Evolutionary conservation across 1,140 invertebrate genomes (phyloP), one percentile per base, ranked within the genome.

Genomic region (Lordiphosa collinella): DNA sequence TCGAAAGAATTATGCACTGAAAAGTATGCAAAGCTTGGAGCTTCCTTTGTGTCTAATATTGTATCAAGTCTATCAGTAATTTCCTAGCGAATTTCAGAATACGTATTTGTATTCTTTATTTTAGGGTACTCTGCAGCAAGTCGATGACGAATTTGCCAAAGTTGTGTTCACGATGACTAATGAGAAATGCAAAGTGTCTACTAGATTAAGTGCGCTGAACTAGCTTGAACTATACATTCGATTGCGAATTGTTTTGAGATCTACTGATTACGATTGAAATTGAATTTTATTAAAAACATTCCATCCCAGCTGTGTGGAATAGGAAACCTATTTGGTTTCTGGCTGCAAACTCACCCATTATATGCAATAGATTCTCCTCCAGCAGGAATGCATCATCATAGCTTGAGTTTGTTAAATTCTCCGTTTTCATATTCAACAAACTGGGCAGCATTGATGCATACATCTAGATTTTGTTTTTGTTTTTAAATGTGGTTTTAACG

Each of bases 341-440:
- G 1, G 7, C 25, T 8, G 7, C 25, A 29, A 29, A 87, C 86
- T 88, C 67, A 88, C 86, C 86, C 68, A 88, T 88, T 51, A 88
- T 88, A 13, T 86, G 85, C 12, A 88, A 25, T n/a, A 88, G 58
- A 49, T 88, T 88, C 25, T 88, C 86, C 62, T 88, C 86, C 18
- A 88, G 56, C 0, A 84, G 62, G 8, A 84, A 86, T 31, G 68
- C 69, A 62, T 88, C 86, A 36, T 87, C 86, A 46, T 86, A 88
- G 38, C 80, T 64, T 37, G 67, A 82, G 61, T 75, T 79, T 18
- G 80, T 75, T 54, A 88, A 48, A 55, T 72, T 82, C 63, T 88
- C 86, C 37, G 80, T 88, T 79, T 88, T 88, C 86, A 88, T 88
- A 62, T 75, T 88, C 8, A 88, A 54, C 58, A 88, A 86, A 73